Percentiles rank a stretch among this genome's conserved stretches.
Evolutionary conservation across 2,888 invertebrate genomes (phyloP).

Genomic region (Dione juno): DNA sequence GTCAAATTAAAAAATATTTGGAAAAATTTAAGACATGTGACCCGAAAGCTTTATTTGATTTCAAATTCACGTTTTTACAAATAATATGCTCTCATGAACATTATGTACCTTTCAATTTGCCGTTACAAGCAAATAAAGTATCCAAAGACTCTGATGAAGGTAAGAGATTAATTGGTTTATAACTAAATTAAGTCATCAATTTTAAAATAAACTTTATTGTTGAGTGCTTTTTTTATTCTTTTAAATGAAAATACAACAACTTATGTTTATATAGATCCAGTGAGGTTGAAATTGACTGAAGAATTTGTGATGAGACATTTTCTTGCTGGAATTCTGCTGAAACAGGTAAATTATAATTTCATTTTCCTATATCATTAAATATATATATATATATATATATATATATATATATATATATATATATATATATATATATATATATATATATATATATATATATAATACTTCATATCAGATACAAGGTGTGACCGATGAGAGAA

Average conservation of each 20-base stretch:
- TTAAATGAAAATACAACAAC: neutral
- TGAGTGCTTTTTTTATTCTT: no score
- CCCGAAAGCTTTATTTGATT: slow-evolving; percentile 91
- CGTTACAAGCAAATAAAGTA: slow-evolving; percentile 86
- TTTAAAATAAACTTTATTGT: no score
- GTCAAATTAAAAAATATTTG: slow-evolving; percentile 93
- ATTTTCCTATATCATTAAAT: neutral
- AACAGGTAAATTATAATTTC: slow-evolving; percentile 77
- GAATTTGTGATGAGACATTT: slow-evolving; percentile 96
- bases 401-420: no score
- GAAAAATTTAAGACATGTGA: slow-evolving; percentile 93
- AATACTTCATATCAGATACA: no score
- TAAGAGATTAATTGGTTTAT: slow-evolving; percentile 45
- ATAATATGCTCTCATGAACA: slow-evolving; percentile 97
- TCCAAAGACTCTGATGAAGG: slow-evolving; percentile 71
- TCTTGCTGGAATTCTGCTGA: slow-evolving; percentile 92
- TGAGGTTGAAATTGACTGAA: slow-evolving; percentile 85
- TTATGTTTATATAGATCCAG: slow-evolving; percentile 70
- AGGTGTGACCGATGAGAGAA: no score
- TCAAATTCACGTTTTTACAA: slow-evolving; percentile 95
- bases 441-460: no score
- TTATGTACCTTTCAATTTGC: slow-evolving; percentile 95
- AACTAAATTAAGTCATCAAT: no score
- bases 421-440: no score
- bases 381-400: no score